Percentiles rank a stretch among this genome's conserved stretches.
phyloP scores from a whole-genome alignment of 2,113 vertebrate genomes.

The Anolis sagrei region DNA sequence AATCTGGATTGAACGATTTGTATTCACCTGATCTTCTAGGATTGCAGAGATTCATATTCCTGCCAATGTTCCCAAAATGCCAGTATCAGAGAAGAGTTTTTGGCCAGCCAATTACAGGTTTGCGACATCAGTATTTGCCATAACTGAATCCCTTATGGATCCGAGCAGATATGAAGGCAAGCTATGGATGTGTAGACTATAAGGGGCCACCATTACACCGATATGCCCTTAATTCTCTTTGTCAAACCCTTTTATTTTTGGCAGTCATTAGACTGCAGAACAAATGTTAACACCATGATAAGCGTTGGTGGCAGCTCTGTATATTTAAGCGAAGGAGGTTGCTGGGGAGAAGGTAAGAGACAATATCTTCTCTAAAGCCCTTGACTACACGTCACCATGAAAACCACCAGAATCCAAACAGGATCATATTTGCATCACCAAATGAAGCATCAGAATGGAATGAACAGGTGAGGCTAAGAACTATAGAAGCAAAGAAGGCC shows the following conservation, averaged over 20 bases:
- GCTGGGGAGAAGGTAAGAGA: conserved; percentile 39
- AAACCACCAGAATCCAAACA: conserved; percentile 40
- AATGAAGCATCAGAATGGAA: conserved; percentile 56
- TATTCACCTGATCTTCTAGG: background rate
- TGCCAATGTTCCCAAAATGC: background rate
- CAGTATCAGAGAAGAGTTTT: background rate
- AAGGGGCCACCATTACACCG: background rate
- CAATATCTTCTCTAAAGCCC: conserved; percentile 12
- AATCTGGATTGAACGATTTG: background rate
- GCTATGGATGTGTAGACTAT: too few relatives aligned
- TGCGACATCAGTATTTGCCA: background rate
- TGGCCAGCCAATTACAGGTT: background rate
- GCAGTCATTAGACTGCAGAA: conserved; percentile 55
- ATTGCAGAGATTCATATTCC: background rate
- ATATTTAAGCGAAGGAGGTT: conserved; percentile 28
- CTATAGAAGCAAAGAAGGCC: background rate
- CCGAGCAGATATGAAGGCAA: background rate
- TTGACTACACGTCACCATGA: background rate
- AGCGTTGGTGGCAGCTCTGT: conserved; percentile 42
- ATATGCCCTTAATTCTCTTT: conserved; percentile 12
- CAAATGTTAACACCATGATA: conserved; percentile 69
- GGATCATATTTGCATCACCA: conserved; percentile 51
- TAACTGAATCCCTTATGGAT: background rate
- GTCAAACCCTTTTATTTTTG: conserved; percentile 60
- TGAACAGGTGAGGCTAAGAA: conserved; percentile 57